phyloP scores from a whole-genome alignment of 2,888 invertebrate species.

The Argyresthia goedartella region DNA sequence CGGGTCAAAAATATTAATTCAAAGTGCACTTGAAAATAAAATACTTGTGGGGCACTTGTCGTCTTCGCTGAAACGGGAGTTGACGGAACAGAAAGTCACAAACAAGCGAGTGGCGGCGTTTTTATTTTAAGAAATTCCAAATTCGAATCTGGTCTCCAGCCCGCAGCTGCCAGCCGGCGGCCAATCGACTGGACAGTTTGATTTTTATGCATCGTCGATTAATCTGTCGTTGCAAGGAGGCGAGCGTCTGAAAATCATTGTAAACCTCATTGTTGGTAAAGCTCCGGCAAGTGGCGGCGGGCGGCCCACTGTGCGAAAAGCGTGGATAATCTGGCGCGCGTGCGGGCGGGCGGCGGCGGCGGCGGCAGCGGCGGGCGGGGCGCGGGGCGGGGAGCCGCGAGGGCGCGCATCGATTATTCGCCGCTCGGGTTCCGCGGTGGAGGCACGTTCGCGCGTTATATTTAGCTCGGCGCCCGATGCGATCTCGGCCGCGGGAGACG shows the following conservation, averaged over 20 bases:
- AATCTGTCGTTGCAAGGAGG: no score
- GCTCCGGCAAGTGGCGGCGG: no score
- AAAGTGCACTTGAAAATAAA: constrained; percentile 22
- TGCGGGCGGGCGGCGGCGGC: constrained; percentile 29
- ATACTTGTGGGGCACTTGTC: constrained; percentile 59
- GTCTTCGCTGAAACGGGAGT: no score
- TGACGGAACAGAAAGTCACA: no score
- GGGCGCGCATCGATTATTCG: constrained; percentile 63
- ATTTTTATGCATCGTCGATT: no score
- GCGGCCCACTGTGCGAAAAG: no score
- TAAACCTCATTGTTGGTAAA: not conserved
- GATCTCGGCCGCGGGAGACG: constrained; percentile 54
- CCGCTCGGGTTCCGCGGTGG: constrained; percentile 35
- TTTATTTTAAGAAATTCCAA: constrained; percentile 46
- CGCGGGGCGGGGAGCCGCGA: constrained; percentile 17
- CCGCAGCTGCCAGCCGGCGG: constrained; percentile 29
- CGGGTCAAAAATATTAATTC: constrained; percentile 16
- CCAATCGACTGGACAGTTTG: constrained; percentile 1
- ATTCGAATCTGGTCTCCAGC: constrained; percentile 32
- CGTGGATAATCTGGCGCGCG: no score
- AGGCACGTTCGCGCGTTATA: constrained; percentile 32
- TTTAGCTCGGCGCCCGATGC: constrained; percentile 42
- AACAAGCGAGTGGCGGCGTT: constrained; percentile 41
- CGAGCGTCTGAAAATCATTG: no score
- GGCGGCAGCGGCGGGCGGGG: constrained; percentile 20